phyloP scores from a whole-genome alignment of 1,140 invertebrate species.

The Heliconius hermathena region DNA sequence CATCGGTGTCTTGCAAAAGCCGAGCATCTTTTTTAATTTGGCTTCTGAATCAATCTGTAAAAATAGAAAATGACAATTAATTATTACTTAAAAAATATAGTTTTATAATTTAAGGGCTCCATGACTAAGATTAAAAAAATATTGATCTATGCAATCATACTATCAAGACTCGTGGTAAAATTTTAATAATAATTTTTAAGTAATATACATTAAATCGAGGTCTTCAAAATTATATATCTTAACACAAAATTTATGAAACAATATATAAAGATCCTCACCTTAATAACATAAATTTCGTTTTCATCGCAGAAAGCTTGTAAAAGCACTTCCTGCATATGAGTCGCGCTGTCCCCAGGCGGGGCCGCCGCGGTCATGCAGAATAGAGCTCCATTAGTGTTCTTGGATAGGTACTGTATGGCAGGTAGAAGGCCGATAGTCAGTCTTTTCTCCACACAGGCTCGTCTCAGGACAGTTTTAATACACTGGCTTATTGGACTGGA shows the following conservation, averaged over 20 bases:
- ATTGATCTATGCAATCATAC: neutral
- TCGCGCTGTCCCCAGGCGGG: conserved; percentile 83
- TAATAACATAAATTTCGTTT: conserved; percentile 86
- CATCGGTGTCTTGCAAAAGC: conserved; percentile 60
- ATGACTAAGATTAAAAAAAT: neutral
- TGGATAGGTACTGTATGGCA: conserved; percentile 83
- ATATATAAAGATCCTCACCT: conserved; percentile 70
- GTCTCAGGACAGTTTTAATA: conserved; percentile 82
- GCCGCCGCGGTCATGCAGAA: conserved; percentile 85
- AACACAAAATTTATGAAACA: neutral
- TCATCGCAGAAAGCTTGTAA: conserved; percentile 87
- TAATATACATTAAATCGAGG: neutral
- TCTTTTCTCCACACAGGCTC: conserved; percentile 83
- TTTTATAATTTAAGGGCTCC: too few relatives aligned
- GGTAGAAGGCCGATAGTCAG: conserved; percentile 84
- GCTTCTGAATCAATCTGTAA: conserved; percentile 80
- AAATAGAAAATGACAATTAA: conserved; percentile 50
- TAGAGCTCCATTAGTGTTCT: conserved; percentile 83
- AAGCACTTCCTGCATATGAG: conserved; percentile 86
- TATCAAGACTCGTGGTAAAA: neutral
- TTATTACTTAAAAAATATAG: neutral
- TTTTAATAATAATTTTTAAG: too few relatives aligned
- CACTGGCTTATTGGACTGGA: conserved; percentile 79
- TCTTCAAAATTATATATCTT: neutral
- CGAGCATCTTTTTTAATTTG: conserved; percentile 80